These are phyloP conservation scores for Amphiprion clarkii DNA, from an alignment of 2,797 vertebrate genomes.

Conservation along the genomic window DNA sequence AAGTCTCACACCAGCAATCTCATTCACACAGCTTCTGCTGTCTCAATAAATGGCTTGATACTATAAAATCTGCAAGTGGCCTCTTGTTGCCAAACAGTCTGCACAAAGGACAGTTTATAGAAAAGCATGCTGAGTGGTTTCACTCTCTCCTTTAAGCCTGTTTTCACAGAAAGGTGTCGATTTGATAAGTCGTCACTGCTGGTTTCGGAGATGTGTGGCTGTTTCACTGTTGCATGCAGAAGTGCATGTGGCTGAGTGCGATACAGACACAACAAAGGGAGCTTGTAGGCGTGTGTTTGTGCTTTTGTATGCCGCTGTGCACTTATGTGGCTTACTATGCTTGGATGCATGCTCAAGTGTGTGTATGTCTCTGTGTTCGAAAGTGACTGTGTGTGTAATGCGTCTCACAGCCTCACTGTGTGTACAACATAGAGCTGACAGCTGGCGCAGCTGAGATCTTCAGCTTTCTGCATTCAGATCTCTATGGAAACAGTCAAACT, in stretches of 20 bases:
- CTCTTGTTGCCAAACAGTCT: slow-evolving; percentile 53
- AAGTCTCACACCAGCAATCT: slow-evolving; percentile 64
- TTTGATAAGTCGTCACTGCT: slow-evolving; percentile 50
- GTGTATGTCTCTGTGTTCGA: slow-evolving; percentile 27
- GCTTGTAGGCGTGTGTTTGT: slow-evolving; percentile 57
- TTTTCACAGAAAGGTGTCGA: slow-evolving; percentile 56
- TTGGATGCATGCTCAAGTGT: slow-evolving; percentile 41
- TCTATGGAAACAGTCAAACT: slow-evolving; percentile 67
- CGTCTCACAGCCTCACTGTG: slow-evolving; percentile 46
- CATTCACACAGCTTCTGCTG: slow-evolving; percentile 66
- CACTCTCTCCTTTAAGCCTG: slow-evolving; percentile 47
- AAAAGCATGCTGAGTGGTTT: slow-evolving; percentile 38
- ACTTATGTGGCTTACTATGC: slow-evolving; percentile 44
- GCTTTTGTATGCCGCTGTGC: slow-evolving; percentile 51
- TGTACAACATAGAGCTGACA: slow-evolving; percentile 66
- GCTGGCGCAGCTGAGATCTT: slow-evolving; percentile 63
- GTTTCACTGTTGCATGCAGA: slow-evolving; percentile 44
- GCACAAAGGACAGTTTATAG: slow-evolving; percentile 38
- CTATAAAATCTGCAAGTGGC: slow-evolving; percentile 61
- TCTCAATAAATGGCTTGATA: slow-evolving; percentile 54
- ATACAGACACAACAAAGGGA: slow-evolving; percentile 61
- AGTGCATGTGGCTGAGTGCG: slow-evolving; percentile 53
- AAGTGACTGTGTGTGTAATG: slow-evolving; percentile 52
- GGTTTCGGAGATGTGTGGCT: slow-evolving; percentile 38
- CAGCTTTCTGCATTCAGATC: slow-evolving; percentile 51